phyloP scores from a whole-genome alignment of 2,888 invertebrate species.

The Sceliomorpha sp. region DNA sequence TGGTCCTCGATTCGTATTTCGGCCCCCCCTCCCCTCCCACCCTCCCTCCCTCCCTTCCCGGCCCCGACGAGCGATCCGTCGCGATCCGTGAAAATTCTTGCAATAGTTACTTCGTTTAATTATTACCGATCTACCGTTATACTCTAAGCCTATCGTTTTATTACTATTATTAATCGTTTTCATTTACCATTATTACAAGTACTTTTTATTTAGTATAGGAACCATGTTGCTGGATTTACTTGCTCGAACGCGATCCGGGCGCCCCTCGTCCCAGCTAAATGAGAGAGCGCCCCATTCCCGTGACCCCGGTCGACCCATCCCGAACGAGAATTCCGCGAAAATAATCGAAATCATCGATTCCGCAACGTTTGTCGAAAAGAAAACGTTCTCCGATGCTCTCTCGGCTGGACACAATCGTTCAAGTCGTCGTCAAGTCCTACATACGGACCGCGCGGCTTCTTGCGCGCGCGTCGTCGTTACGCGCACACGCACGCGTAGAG shows the following conservation, averaged over 20 bases:
- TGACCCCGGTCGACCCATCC: conserved; percentile 29
- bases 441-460: conserved; percentile 12
- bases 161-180: conserved; percentile 67
- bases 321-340: no score
- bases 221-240: conserved; percentile 78
- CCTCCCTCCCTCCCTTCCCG: no score
- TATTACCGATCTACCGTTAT: conserved; percentile 47
- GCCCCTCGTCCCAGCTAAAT: conserved; percentile 48
- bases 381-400: conserved; percentile 5
- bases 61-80: conserved; percentile 23
- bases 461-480: conserved; percentile 21
- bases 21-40: conserved; percentile 22
- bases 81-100: conserved; percentile 62
- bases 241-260: conserved; percentile 36
- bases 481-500: conserved; percentile 58
- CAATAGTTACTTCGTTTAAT: conserved; percentile 27
- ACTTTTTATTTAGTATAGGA: conserved; percentile 78
- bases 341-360: conserved; percentile 33
- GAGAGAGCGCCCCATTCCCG: conserved; percentile 29
- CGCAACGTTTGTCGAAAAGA: conserved; percentile 9
- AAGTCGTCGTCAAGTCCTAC: conserved; percentile 10
- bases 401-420: conserved; percentile 8
- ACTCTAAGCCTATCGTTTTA: conserved; percentile 58
- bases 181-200: conserved; percentile 68
- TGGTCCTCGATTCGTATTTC: no score